Evolutionary conservation across 2,888 invertebrate genomes (phyloP).

Genomic region (Eilema sororculum): DNA sequence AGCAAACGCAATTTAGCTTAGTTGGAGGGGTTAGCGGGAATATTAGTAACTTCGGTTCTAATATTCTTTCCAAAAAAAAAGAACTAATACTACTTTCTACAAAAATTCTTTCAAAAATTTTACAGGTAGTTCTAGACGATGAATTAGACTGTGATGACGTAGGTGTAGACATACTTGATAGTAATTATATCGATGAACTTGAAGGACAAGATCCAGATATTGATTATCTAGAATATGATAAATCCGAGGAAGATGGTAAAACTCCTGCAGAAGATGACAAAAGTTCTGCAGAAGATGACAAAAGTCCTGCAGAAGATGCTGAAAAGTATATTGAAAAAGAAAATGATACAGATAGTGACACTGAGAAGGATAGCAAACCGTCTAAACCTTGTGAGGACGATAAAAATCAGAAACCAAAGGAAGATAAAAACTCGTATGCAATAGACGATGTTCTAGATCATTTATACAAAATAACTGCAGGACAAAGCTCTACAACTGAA

Average conservation of each 20-base stretch:
- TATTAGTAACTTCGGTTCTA: no score
- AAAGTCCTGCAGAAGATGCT: not conserved
- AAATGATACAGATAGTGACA: not conserved
- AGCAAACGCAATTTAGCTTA: no score
- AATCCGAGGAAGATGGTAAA: not conserved
- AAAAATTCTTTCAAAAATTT: not conserved
- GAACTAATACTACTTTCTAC: not conserved
- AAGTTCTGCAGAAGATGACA: not conserved
- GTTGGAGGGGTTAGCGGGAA: no score
- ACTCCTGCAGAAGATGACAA: not conserved
- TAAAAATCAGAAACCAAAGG: not conserved
- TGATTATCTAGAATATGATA: not conserved
- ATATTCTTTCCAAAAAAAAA: no score
- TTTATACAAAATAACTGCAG: slow-evolving; percentile 35
- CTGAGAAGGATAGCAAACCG: not conserved
- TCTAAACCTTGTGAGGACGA: not conserved
- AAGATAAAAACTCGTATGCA: not conserved
- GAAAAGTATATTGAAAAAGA: not conserved
- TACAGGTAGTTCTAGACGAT: not conserved
- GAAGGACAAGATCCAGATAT: not conserved
- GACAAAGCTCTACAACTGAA: slow-evolving; percentile 26
- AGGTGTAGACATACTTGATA: not conserved
- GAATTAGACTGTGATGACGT: not conserved
- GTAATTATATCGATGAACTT: not conserved
- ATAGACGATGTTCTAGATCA: slow-evolving; percentile 28